phyloP scores from a whole-genome alignment of 2,113 vertebrate genomes.

The Philantomba maxwellii region DNA sequence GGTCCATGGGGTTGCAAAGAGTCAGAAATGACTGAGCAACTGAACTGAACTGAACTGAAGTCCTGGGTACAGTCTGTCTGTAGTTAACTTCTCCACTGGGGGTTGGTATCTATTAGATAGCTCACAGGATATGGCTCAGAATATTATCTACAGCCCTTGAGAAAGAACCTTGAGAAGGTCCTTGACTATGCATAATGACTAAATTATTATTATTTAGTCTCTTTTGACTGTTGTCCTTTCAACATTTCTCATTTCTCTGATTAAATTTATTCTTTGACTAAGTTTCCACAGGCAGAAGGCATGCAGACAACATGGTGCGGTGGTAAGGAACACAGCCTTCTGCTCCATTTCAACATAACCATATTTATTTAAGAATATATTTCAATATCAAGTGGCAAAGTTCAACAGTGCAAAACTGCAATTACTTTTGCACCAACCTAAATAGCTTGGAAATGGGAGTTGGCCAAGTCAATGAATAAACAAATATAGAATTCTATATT shows the following conservation, averaged over 20 bases:
- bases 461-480: background rate
- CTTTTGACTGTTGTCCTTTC: background rate
- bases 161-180: background rate
- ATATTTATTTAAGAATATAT: background rate
- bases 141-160: background rate
- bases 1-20: background rate
- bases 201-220: background rate
- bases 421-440: background rate
- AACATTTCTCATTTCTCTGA: background rate
- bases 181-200: background rate
- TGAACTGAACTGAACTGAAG: background rate
- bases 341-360: background rate
- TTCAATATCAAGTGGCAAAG: background rate
- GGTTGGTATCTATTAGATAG: background rate
- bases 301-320: fast-evolving
- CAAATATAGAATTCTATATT: background rate
- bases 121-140: background rate
- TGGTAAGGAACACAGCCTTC: background rate
- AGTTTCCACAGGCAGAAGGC: background rate
- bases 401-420: background rate
- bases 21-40: background rate
- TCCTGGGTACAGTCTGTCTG: background rate
- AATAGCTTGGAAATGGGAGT: background rate
- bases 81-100: background rate
- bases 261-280: background rate